Base-by-base conservation (phyloP, 2,888 invertebrate species). In the Monopis laevigella region DNA sequence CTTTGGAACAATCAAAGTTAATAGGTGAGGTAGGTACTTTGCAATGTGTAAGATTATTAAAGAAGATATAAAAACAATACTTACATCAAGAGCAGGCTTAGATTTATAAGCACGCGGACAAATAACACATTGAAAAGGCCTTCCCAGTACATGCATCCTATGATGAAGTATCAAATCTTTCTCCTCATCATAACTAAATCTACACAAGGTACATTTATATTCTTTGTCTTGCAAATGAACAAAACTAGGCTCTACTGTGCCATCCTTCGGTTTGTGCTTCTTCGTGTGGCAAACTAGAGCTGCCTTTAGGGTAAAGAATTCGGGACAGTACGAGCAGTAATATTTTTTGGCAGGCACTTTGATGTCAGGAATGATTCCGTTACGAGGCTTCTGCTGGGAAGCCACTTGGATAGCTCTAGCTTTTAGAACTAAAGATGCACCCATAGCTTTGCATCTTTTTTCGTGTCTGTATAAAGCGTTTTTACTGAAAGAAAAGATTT, bases 401-500 rank as follows among this genome's bases (percentile, higher is more conserved):
- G 12, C 7, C 2, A 29, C 12, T 3, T 29, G 11, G 7, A 29
- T n/a, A 14, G 29, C 71, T 3, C 78, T 67, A 7, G 78, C 77
- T 10, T 49, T 50, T 48, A 77, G 52, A 24, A 71, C 69, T 0
- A 55, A 27, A 2, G 36, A 30, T 0, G 63, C 63, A 43, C 74
- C 69, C 1, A 59, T 55, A 0, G 66, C 60, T 0, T 24, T 11
- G 46, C 77, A 78, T 0, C 60, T 59, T 53, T 74, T 74, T 59
- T 78, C 77, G 35, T 78, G 78, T 43, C 74, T 75, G 53, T 75
- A 78, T 1, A 77, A 51, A 27, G 70, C 73, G 8, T 68, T 67
- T 7, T 59, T 62, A 39, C 78, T 78, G 51, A 3, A 43, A 40
- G 24, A 24, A 24, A 7, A 10, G 10, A 5, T 24, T 24, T 24